Evolutionary conservation across 2,113 vertebrate genomes (phyloP).

Genomic region (Dromas ardeola): DNA sequence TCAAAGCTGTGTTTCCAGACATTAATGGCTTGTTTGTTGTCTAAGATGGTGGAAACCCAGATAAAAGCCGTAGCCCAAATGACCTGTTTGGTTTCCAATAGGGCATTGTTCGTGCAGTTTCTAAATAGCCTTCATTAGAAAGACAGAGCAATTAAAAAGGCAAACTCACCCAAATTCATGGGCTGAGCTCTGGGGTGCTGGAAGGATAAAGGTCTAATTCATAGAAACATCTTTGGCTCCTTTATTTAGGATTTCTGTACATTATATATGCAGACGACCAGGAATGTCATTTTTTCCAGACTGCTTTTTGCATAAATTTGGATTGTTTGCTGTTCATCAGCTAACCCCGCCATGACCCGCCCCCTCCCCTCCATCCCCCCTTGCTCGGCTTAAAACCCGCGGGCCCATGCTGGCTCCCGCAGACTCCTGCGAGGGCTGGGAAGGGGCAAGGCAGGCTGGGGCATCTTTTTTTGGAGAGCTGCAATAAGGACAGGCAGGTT

Average conservation of each 20-base stretch:
- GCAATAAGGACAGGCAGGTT: no score
- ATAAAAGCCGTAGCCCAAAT: not conserved
- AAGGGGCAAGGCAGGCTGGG: not conserved
- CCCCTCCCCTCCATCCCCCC: not conserved
- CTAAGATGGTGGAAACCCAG: constrained; percentile 40
- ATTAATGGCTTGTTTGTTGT: constrained; percentile 61
- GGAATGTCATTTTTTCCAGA: constrained; percentile 64
- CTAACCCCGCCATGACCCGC: not conserved
- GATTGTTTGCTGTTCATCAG: constrained; percentile 58
- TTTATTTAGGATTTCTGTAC: constrained; percentile 61
- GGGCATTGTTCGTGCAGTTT: not conserved
- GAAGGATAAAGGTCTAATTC: constrained; percentile 76
- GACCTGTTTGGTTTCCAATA: not conserved
- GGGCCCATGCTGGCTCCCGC: rapidly evolving
- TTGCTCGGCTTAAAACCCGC: not conserved
- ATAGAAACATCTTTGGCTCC: constrained; percentile 57
- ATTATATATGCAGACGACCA: constrained; percentile 59
- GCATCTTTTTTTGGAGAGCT: not conserved
- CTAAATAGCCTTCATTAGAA: constrained; percentile 54
- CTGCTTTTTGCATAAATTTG: constrained; percentile 64
- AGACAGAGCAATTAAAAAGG: constrained; percentile 28
- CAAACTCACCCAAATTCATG: constrained; percentile 34
- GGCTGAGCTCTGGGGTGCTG: constrained; percentile 29
- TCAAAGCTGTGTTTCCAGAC: constrained; percentile 1
- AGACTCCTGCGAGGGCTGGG: not conserved